Base-by-base conservation (phyloP, 2,113 vertebrate genomes). In the Crotalus tigris region DNA sequence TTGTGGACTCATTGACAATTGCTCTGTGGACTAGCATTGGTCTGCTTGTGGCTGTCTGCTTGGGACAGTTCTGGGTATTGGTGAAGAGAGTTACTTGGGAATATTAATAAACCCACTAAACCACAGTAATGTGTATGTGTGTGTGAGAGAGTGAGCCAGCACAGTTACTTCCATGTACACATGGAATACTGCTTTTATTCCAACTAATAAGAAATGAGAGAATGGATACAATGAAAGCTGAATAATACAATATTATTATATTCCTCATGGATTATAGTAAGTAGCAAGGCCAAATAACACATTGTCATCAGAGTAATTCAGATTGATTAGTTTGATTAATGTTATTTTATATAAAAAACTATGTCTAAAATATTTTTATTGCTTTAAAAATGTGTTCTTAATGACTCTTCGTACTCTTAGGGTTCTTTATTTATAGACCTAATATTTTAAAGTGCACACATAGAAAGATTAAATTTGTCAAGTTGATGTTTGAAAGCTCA, bases 281-380 rank as follows among this genome's bases (percentile, higher is more conserved):
- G 10, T 39, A 87, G 8, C 64, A 59, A 7, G n/a, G 54, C 24
- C 64, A 51, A 26, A 90, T 3, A 85, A 33, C 7, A 58, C 23
- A 89, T 1, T 33, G 33, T 81, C 44, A 11, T 57, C 92, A 49
- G 17, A 92, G 85, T 90, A 90, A 90, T 92, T 92, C 69, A 92
- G 12, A 92, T 90, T 90, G 85, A 49, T 89, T 89, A 33, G 39
- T 26, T 15, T 89, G 54, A 92, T 89, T 85, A 92, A 92, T 89
- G 54, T 23, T 29, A 33, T 85, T 12, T 58, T 89, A 29, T 58
- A 92, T 49, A 26, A 92, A 92, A 89, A 88, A 15, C 29, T 88
- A 92, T 69, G 49, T 21, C 49, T 75, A 69, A 49, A 92, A 88
- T 44, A 81, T 55, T 89, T 75, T 75, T 89, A 92, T 89, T 92